phyloP scores from a whole-genome alignment of 2,797 vertebrate genomes.

The Ptychadena robeensis region DNA sequence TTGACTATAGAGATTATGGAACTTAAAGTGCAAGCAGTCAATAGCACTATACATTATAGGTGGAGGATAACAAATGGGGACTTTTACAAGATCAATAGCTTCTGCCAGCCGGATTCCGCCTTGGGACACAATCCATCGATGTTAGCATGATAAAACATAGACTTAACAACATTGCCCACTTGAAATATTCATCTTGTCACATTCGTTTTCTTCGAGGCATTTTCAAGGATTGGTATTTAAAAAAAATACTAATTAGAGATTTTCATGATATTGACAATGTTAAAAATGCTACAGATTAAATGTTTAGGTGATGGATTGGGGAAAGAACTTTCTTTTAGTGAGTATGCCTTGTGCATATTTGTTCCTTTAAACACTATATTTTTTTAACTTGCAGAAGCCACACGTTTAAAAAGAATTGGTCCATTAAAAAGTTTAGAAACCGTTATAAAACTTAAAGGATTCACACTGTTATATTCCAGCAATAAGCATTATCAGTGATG shows the following conservation, averaged over 20 bases:
- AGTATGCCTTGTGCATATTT: no score
- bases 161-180: slow-evolving; percentile 14
- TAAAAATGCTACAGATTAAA: slow-evolving; percentile 33
- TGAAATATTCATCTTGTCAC: slow-evolving; percentile 40
- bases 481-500: no score
- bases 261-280: slow-evolving; percentile 8
- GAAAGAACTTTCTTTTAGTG: not conserved
- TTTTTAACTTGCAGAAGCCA: no score
- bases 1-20: slow-evolving; percentile 28
- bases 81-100: slow-evolving; percentile 45
- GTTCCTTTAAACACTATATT: not conserved
- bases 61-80: slow-evolving; percentile 44
- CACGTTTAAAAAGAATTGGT: no score
- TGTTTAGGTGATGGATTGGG: slow-evolving; percentile 11
- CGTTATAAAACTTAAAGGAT: no score
- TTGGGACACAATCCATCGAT: slow-evolving; percentile 30
- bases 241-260: slow-evolving; percentile 25
- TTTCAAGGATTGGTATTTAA: slow-evolving; percentile 27
- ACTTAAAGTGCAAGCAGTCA: slow-evolving; percentile 49
- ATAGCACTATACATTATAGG: slow-evolving; percentile 40
- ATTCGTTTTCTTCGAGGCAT: slow-evolving; percentile 25
- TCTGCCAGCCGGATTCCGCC: slow-evolving; percentile 26
- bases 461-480: no score
- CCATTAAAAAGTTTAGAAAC: no score
- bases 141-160: slow-evolving; percentile 39